Evolutionary conservation across 2,888 invertebrate species (phyloP), one percentile per base, ranked within the genome.

Genomic region (Leucozona laternaria): DNA sequence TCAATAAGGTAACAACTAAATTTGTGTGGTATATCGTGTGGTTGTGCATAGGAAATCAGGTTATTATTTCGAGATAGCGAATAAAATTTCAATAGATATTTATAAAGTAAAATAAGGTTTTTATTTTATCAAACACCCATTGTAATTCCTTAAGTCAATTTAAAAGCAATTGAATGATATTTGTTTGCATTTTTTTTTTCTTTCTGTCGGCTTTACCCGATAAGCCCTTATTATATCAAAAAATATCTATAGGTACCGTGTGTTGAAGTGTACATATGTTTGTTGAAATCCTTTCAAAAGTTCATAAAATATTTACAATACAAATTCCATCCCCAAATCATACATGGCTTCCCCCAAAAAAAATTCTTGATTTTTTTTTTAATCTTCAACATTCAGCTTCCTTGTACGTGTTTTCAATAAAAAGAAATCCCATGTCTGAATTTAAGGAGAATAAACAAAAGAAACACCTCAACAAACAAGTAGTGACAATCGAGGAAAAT

Each of bases 401-500:
- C 50, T 68, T 53, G 37, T 48, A 48, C 37, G 50, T 37, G 68
- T 53, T 53, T 37, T 25, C 20, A 17, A n/a, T 68, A 37, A 53
- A 68, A 53, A 40, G n/a, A 53, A 68, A 10, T 48, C 5, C 17
- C 8, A 40, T 17, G 17, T 20, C 34, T 31, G 4, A 20, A 15
- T 45, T 45, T 2, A 22, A 37, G 13, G 37, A 37, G 28, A 1
- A 55, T n/a, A 55, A 25, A 28, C 0, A 28, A 17, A 20, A 22
- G 43, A 8, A 55, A 43, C 43, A 50, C 50, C 66, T 37, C 58
- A 58, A 48, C 20, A 68, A 68, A 50, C 66, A 50, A 68, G 34
- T 22, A 68, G 50, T 68, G 50, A 50, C 66, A 68, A 68, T 68
- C 50, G 40, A 40, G n/a, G n/a, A 40, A 34, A 40, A 60, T 8